Evolutionary conservation across 2,797 vertebrate species (phyloP), one percentile per base, ranked within the genome.

Genomic region (Eulemur coronatus): DNA sequence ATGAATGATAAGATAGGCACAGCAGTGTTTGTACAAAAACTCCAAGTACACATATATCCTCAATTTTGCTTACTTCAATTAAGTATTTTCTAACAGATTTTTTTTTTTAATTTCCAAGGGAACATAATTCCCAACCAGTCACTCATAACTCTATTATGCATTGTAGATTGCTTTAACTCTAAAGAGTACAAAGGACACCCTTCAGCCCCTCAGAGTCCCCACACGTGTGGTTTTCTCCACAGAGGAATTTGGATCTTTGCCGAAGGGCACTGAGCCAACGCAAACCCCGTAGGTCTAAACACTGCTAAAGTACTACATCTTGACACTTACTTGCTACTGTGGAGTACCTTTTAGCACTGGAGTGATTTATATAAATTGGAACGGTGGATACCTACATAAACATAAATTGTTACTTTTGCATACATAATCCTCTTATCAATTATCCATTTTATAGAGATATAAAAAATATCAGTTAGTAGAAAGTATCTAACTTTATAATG

Each of bases 231-330:
- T 97, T 99, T 98, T 97, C 97, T 97, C 88, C 92, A 82, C 92
- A 18, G 55, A 97, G 97, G 84, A 93, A 85, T 55, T 84, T 98
- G 97, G 97, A 98, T 96, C 91, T 1, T 0, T 98, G 97, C 98
- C 8, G 22, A 87, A 96, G 98, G 98, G 98, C 98, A 70, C 0
- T 0, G 30, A 0, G 98, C 99, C 98, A 99, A 98, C 1, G 70
- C 96, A 99, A 99, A 98, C 98, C 94, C 17, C 0, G 0, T 94
- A 96, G 97, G 95, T 97, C 97, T 98, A 98, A 98, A 98, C 98
- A 98, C 94, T 85, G 93, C 50, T 14, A 67, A 93, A 59, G 96
- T 0, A 84, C 95, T 96, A 33, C 95, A 97, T 97, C 98, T 97
- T 97, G 97, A 98, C 98, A 98, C 97, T 97, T 96, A 5, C 5